A percentile compares a stretch with the other conserved stretches of the same genome.
These are phyloP conservation scores for Rhinichthys osculus DNA, from an alignment of 2,797 vertebrate species.

Conservation along the genomic window DNA sequence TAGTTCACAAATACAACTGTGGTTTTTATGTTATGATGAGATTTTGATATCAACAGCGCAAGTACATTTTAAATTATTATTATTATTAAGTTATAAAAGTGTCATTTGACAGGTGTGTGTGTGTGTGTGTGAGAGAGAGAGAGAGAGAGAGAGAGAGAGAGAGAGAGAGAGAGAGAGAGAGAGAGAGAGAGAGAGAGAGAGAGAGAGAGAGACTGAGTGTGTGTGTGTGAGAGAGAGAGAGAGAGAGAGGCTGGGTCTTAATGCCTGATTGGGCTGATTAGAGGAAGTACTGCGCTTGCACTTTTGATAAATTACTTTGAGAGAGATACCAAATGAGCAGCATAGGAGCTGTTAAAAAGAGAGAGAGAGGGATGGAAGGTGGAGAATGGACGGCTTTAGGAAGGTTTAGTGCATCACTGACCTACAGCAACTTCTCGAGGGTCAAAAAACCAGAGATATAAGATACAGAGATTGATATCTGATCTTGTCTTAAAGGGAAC, in stretches of 20 bases:
- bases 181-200: background rate
- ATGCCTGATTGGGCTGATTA: constrained; percentile 73
- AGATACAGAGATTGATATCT: background rate
- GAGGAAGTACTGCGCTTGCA: constrained; percentile 64
- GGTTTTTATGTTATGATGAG: too few relatives aligned
- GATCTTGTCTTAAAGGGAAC: background rate
- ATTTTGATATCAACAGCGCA: too few relatives aligned
- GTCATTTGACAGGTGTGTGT: too few relatives aligned
- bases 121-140: too few relatives aligned
- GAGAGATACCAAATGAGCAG: constrained; percentile 42
- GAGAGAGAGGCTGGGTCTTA: constrained; percentile 52
- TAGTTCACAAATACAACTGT: too few relatives aligned
- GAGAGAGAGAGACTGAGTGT: background rate
- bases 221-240: background rate
- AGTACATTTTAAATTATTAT: too few relatives aligned
- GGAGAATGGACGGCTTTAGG: background rate
- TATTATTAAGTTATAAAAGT: too few relatives aligned
- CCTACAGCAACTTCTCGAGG: background rate
- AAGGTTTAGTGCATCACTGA: constrained; percentile 15
- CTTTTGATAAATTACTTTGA: constrained; percentile 67
- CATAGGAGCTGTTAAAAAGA: constrained; percentile 31
- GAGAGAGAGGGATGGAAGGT: constrained; percentile 9
- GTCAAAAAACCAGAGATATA: background rate
- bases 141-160: too few relatives aligned
- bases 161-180: background rate